Base-by-base conservation (phyloP, 92 coral and sea anemone species). In the Porites divaricata region DNA sequence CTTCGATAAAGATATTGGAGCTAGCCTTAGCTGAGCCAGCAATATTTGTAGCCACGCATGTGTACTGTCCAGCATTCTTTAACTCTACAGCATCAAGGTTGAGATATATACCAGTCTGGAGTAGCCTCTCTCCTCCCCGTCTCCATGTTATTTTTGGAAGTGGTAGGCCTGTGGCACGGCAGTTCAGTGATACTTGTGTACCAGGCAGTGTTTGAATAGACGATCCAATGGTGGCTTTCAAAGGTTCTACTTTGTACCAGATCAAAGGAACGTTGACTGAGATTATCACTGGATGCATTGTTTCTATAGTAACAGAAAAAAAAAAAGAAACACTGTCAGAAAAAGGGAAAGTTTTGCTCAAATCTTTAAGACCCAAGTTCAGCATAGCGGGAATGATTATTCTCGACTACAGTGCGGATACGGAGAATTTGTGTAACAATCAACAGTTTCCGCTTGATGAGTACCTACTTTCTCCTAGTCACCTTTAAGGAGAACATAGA, bases 41-140 rank as follows among this genome's bases (percentile, higher is more conserved):
- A 58, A 89, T 74, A 65, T 89, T 89, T 25, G 86, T 89, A n/a
- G 93, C 93, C 70, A 85, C 57, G 66, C 93, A 89, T 4, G 93
- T 85, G 89, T 89, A 89, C 41, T 16, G 72, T 9, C 93, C 93
- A 53, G 79, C 62, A 74, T 79, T 65, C 12, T 81, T 65, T 5
- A 16, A 52, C 70, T 41, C 68, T 12, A 80, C 86, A 53, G 72
- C 86, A 23, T 52, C 76, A 41, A 89, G 41, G 7, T 62, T 70
- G 63, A 89, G 66, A 20, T 21, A 25, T 16, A 86, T 76, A 2
- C 93, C 93, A 6, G 62, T 26, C 35, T 68, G 75, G 12, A n/a
- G 16, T 1, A 89, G 64, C 79, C 72, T 75, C 21, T 89, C 64
- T 58, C 76, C 77, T 79, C 79, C 93, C 71, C 86, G 80, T 86